Evolutionary conservation across 2,113 vertebrate species (phyloP).

Genomic region (Pteropus alecto): DNA sequence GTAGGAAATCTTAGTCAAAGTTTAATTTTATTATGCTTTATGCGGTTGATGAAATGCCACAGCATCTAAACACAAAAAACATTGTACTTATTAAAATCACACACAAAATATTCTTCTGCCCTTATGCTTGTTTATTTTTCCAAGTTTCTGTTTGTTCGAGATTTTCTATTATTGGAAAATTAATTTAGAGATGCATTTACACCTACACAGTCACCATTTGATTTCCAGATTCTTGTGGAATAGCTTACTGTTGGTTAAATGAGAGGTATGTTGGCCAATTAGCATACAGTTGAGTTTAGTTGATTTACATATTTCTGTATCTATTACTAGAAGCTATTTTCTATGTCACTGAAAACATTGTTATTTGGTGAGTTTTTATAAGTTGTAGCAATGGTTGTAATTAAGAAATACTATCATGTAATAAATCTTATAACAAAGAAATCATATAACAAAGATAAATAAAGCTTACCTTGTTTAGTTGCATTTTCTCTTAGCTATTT

Average conservation of each 20-base stretch:
- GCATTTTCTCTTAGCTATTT: background rate
- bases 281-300: slow-evolving; percentile 47
- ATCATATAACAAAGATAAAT: background rate
- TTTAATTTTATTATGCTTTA: slow-evolving; percentile 73
- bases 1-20: slow-evolving; percentile 65
- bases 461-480: background rate
- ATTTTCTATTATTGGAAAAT: slow-evolving; percentile 75
- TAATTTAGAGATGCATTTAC: slow-evolving; percentile 72
- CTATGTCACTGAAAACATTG: slow-evolving; percentile 31
- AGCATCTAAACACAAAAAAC: slow-evolving; percentile 64
- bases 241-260: slow-evolving; percentile 65
- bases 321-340: slow-evolving; percentile 42
- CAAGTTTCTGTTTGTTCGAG: slow-evolving; percentile 69
- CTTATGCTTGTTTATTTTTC: slow-evolving; percentile 76
- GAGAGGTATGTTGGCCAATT: slow-evolving; percentile 62
- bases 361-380: background rate
- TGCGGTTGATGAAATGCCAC: slow-evolving; percentile 66
- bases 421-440: background rate
- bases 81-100: slow-evolving; percentile 67
- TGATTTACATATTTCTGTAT: slow-evolving; percentile 67
- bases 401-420: background rate
- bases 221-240: slow-evolving; percentile 63
- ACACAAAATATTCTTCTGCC: slow-evolving; percentile 70
- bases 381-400: background rate
- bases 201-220: slow-evolving; percentile 69